Evolutionary conservation across 2,113 vertebrate species (phyloP).

Genomic region (Chelonoidis abingdonii): DNA sequence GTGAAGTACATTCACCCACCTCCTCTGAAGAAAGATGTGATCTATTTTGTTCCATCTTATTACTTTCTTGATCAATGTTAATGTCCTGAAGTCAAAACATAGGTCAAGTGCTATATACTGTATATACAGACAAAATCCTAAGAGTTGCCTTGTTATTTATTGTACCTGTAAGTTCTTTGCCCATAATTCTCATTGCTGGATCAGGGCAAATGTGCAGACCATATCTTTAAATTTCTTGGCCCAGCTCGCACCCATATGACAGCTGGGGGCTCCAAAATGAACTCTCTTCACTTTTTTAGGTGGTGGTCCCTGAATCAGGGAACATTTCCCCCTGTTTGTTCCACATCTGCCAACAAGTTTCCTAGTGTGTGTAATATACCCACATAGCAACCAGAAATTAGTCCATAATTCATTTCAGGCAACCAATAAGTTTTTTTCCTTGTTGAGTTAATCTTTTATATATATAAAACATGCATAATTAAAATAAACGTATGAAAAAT

Average conservation of each 20-base stretch:
- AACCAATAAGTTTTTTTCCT: not conserved
- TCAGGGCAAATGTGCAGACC: not conserved
- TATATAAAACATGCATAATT: not conserved
- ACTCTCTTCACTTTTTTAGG: not conserved
- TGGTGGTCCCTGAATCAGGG: not conserved
- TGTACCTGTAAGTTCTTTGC: not conserved
- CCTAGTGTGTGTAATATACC: not conserved
- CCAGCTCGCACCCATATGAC: not conserved
- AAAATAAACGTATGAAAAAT: constrained; percentile 10
- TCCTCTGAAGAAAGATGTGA: too few relatives aligned
- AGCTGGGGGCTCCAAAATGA: not conserved
- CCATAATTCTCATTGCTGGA: not conserved
- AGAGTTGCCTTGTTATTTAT: not conserved
- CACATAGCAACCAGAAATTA: not conserved
- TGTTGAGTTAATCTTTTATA: not conserved
- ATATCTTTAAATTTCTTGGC: not conserved
- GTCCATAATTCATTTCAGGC: not conserved
- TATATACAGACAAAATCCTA: too few relatives aligned
- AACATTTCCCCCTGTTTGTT: not conserved
- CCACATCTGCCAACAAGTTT: not conserved
- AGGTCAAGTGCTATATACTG: too few relatives aligned
- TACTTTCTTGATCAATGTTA: too few relatives aligned
- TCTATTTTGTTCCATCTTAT: too few relatives aligned
- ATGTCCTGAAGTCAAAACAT: too few relatives aligned
- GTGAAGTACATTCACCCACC: too few relatives aligned